Evolutionary conservation across 2,888 invertebrate species (phyloP).

Genomic region (Synanthedon andrenaeformis): DNA sequence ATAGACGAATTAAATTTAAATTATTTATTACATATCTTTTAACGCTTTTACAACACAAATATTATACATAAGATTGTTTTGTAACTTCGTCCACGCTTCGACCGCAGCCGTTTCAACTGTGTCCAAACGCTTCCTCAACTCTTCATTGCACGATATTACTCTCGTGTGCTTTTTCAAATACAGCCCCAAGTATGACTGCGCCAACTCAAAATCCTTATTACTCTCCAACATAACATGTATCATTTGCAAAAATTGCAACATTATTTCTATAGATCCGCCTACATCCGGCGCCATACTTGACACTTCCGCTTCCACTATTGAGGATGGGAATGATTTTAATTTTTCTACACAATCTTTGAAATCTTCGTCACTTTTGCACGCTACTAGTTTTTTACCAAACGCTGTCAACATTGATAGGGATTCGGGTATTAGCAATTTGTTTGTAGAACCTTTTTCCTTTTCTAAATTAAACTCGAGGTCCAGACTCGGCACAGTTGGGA

Average conservation of each 20-base stretch:
- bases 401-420: constrained; percentile 75
- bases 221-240: constrained; percentile 77
- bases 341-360: constrained; percentile 71
- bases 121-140: constrained; percentile 65
- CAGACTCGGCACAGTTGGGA: constrained; percentile 89
- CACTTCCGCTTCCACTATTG: constrained; percentile 89
- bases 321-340: constrained; percentile 80
- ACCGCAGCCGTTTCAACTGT: constrained; percentile 71
- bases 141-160: constrained; percentile 65
- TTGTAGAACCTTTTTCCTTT: constrained; percentile 39
- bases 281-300: constrained; percentile 80
- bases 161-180: constrained; percentile 86
- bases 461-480: constrained; percentile 84
- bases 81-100: constrained; percentile 75
- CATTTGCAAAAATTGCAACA: constrained; percentile 84
- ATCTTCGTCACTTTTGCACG: constrained; percentile 55
- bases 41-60: constrained; percentile 81
- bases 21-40: constrained; percentile 69
- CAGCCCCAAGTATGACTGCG: constrained; percentile 88
- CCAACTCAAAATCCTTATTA: constrained; percentile 88
- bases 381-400: constrained; percentile 75
- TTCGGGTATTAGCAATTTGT: constrained; percentile 67
- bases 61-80: constrained; percentile 78
- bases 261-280: constrained; percentile 77
- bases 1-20: not conserved